Percentiles rank a stretch among this genome's conserved stretches.
These are phyloP conservation scores for Deroplatys truncata DNA, from an alignment of 2,888 invertebrate genomes.

Conservation along the genomic window DNA sequence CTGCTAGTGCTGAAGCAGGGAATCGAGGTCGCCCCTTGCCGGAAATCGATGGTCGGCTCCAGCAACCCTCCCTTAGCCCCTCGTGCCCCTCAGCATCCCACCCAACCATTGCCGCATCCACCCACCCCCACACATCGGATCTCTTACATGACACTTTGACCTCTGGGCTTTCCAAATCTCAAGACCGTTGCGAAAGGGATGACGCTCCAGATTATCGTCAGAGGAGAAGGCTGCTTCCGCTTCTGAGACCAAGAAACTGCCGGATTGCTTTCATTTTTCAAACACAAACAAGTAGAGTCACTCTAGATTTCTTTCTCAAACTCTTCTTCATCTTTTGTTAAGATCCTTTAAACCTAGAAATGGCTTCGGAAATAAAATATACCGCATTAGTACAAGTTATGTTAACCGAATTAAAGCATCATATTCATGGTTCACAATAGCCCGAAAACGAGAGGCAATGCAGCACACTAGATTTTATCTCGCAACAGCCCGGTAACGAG, in stretches of 20 bases:
- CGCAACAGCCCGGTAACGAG: no score
- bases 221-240: no score
- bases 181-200: neutral
- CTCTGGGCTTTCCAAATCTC: neutral
- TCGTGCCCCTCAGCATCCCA: neutral
- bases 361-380: no score
- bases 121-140: neutral
- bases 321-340: no score
- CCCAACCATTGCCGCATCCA: neutral
- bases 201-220: neutral
- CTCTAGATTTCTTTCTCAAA: no score
- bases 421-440: no score
- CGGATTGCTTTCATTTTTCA: neutral
- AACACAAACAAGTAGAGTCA: no score
- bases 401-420: no score
- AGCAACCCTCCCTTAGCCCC: neutral
- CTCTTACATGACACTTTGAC: neutral
- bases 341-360: no score
- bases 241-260: neutral
- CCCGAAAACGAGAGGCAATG: no score
- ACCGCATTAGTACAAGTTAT: no score
- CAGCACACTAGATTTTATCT: no score
- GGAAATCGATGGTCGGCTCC: neutral
- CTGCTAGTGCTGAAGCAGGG: neutral
- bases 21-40: neutral